These are phyloP conservation scores for Anomalospiza imberbis DNA, from an alignment of 2,797 vertebrate genomes.

Conservation along the genomic window DNA sequence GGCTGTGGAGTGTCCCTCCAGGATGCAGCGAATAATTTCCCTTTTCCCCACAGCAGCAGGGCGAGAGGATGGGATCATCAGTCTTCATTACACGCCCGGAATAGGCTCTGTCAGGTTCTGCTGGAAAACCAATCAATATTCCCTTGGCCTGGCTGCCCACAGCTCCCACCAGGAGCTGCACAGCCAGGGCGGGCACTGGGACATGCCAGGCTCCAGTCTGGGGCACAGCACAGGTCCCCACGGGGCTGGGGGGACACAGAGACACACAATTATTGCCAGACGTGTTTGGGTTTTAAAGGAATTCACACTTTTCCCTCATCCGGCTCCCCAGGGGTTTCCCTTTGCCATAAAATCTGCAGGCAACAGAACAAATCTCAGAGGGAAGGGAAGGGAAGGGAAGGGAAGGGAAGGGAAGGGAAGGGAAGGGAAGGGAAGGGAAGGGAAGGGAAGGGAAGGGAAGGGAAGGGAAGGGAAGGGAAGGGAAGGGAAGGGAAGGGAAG, in stretches of 20 bases:
- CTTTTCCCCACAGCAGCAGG: constrained; percentile 29
- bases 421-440: too few species aligned
- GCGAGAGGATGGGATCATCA: constrained; percentile 67
- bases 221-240: not conserved
- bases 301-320: not conserved
- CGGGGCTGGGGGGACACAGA: not conserved
- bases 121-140: constrained; percentile 73
- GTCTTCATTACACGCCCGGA: constrained; percentile 76
- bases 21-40: constrained; percentile 26
- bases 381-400: too few species aligned
- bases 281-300: accelerated
- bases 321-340: not conserved
- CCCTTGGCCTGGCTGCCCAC: constrained; percentile 36
- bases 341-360: accelerated
- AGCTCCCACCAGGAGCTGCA: not conserved
- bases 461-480: too few species aligned
- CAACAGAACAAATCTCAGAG: not conserved
- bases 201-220: not conserved
- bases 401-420: too few species aligned
- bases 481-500: too few species aligned
- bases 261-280: accelerated
- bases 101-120: constrained; percentile 66
- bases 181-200: not conserved
- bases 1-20: not conserved
- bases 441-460: too few species aligned